Percentiles rank a stretch among this genome's conserved stretches.
Conservation (phyloP, 2,888 invertebrate species). For the Balanococcus diminutus region DNA sequence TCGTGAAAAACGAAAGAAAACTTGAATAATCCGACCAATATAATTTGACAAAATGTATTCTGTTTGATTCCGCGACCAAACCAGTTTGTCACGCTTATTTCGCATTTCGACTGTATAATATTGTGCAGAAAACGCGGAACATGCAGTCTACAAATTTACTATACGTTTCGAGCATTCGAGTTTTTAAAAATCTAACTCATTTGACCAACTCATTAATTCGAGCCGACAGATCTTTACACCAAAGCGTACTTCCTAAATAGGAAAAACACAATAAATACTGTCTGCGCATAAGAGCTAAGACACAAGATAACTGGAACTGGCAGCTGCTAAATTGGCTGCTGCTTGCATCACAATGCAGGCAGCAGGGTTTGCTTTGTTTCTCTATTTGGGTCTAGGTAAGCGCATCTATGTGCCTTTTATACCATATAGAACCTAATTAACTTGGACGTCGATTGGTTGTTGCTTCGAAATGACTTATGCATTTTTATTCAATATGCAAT, state of each 20-base stretch:
- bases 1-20: neutral
- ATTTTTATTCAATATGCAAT: neutral
- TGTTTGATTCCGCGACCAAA: neutral
- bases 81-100: neutral
- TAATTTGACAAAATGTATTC: neutral
- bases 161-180: neutral
- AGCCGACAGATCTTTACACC: conserved; percentile 12
- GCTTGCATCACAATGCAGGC: conserved; percentile 28
- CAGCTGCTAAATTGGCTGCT: conserved; percentile 28
- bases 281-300: neutral
- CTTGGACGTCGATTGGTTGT: neutral
- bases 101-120: neutral
- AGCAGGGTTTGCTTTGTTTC: conserved; percentile 24
- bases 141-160: neutral
- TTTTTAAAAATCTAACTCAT: neutral
- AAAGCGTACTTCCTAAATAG: neutral
- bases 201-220: neutral
- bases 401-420: neutral
- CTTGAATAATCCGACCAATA: neutral
- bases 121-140: neutral
- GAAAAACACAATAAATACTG: conserved; percentile 1
- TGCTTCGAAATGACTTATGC: neutral
- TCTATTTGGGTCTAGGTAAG: conserved; percentile 21
- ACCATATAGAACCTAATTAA: neutral
- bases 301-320: neutral